A percentile compares a stretch with the other conserved stretches of the same genome.
phyloP scores from a whole-genome alignment of 2,888 invertebrate genomes.

The Campaea margaritaria region DNA sequence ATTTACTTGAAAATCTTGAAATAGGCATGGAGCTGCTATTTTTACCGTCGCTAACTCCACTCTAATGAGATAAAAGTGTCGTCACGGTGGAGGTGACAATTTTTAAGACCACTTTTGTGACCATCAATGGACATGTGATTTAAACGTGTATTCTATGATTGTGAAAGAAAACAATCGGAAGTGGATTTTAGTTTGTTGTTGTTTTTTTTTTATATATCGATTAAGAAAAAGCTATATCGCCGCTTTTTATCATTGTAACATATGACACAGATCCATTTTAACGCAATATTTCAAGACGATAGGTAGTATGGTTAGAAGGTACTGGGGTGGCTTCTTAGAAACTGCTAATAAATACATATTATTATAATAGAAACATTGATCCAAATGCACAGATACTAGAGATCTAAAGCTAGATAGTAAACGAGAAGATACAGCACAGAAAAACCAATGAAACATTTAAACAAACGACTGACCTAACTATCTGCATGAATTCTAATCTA shows the following conservation, averaged over 20 bases:
- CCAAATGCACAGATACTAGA: no score
- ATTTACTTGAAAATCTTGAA: conserved; percentile 42
- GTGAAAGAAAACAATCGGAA: conserved; percentile 9
- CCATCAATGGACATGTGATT: conserved; percentile 22
- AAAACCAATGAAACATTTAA: conserved; percentile 8
- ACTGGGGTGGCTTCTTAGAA: no score
- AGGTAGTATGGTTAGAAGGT: no score
- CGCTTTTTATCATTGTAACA: no score
- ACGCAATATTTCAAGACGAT: no score
- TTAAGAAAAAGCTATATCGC: no score
- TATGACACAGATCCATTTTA: no score
- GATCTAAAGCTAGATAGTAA: no score
- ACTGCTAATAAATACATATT: no score
- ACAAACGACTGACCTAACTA: conserved; percentile 35
- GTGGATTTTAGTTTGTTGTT: not conserved
- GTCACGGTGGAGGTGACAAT: conserved; percentile 44
- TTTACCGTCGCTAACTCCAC: conserved; percentile 40
- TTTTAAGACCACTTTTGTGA: conserved; percentile 25
- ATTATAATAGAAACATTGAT: no score
- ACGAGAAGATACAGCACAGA: not conserved
- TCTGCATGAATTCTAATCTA: conserved; percentile 70
- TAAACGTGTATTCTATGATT: conserved; percentile 6
- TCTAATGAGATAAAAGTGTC: conserved; percentile 43
- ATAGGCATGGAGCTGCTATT: conserved; percentile 50
- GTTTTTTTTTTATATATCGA: no score